Evolutionary conservation across 2,113 vertebrate species (phyloP).

Genomic region (Microtus montanus): DNA sequence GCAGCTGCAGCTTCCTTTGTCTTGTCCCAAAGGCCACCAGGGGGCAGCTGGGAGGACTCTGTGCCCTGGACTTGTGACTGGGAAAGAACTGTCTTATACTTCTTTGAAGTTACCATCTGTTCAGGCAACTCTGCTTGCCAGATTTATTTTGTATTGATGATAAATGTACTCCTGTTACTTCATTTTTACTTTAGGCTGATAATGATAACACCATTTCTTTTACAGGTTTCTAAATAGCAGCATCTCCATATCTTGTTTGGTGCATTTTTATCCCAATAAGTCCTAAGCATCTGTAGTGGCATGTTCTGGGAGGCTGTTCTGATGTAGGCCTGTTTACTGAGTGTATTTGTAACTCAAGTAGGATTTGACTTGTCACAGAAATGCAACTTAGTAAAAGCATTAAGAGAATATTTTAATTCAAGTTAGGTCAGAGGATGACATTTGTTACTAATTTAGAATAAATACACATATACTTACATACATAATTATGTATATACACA

Average conservation of each 20-base stretch:
- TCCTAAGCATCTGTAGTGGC: background rate
- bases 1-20: constrained; percentile 30
- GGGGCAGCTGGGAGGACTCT: constrained; percentile 80
- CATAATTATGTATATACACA: background rate
- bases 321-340: background rate
- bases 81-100: constrained; percentile 53
- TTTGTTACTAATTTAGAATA: constrained; percentile 39
- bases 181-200: background rate
- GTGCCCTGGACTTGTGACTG: background rate
- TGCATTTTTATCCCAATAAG: background rate
- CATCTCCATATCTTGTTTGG: background rate
- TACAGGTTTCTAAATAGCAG: background rate
- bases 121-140: constrained; percentile 16
- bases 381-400: background rate
- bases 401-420: background rate
- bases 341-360: background rate
- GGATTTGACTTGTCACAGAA: background rate
- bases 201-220: background rate
- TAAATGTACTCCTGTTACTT: constrained; percentile 4
- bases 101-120: background rate
- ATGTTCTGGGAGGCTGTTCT: background rate
- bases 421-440: background rate
- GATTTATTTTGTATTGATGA: constrained; percentile 39
- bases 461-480: background rate
- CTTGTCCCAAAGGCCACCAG: constrained; percentile 81